Evolutionary conservation across 2,888 invertebrate genomes (phyloP), one percentile per base, ranked within the genome.

Genomic region (Antitype chi): DNA sequence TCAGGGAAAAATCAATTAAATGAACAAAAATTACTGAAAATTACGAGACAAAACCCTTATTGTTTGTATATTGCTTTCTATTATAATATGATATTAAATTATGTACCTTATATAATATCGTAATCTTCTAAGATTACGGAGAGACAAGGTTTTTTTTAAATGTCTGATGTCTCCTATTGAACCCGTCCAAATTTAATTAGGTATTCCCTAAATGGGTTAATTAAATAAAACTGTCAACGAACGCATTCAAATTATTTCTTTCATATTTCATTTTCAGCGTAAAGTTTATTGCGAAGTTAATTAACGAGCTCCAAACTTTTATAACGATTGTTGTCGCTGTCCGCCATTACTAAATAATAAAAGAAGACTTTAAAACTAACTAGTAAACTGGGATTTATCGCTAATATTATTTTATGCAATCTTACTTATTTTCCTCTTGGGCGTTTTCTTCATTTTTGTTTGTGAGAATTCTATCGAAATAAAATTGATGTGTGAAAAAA

Each of bases 341-440:
- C 70, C 60, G 79, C 74, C 76, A 70, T 82, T 74, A 78, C 63
- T 79, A 69, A 79, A 82, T 80, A 78, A 84, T 82, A 82, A 84
- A 82, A 76, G 43, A 79, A 82, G 81, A 81, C 75, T 83, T 85
- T 79, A 71, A 81, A 80, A 70, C 55, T 72, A 68, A 83, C 80
- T 84, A 81, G 63, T 78, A 78, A 82, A 80, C 80, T 70, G 43
- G 83, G 79, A 89, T 89, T 89, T 83, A 86, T 87, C 74, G 79
- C 63, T 74, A 79, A 82, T 88, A 85, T 82, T 80, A 87, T 88
- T 89, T 87, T 76, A 82, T 74, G 52, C 72, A 81, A 68, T 78
- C 59, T 81, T 71, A 47, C 53, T 82, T 80, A 69, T 84, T 83
- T 74, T 70, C 67, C 69, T 67, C 23, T 77, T 25, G 49, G 64